Evolutionary conservation across 2,797 vertebrate species (phyloP).

Genomic region (Buceros bicornis): DNA sequence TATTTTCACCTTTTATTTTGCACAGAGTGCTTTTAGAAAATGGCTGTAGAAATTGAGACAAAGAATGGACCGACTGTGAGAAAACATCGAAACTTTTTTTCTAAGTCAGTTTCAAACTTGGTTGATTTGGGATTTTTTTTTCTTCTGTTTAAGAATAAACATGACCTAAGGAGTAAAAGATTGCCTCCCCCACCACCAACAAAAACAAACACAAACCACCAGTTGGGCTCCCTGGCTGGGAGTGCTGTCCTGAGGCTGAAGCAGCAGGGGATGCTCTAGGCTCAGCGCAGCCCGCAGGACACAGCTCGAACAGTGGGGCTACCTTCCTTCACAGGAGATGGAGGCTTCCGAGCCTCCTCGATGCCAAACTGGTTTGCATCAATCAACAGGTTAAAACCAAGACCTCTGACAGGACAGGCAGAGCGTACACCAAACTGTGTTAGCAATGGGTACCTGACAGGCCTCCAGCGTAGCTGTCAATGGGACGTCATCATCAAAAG

Average conservation of each 20-base stretch:
- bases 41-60: background rate
- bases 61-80: background rate
- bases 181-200: background rate
- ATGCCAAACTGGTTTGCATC: background rate
- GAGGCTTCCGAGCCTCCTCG: background rate
- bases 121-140: background rate
- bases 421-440: background rate
- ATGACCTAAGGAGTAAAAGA: background rate
- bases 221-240: background rate
- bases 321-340: background rate
- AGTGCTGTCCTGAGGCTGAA: constrained; percentile 16
- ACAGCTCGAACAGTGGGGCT: background rate
- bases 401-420: background rate
- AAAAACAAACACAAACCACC: background rate
- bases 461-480: background rate
- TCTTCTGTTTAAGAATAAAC: background rate
- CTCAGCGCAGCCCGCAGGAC: constrained; percentile 7
- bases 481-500: background rate
- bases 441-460: background rate
- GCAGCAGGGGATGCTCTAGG: constrained; percentile 63
- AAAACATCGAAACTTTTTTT: background rate
- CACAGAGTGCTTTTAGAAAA: background rate
- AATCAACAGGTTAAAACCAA: background rate
- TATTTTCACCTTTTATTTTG: background rate
- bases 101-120: background rate